Conservation (phyloP, 2,797 vertebrate genomes). For the Bovichtus diacanthus region DNA sequence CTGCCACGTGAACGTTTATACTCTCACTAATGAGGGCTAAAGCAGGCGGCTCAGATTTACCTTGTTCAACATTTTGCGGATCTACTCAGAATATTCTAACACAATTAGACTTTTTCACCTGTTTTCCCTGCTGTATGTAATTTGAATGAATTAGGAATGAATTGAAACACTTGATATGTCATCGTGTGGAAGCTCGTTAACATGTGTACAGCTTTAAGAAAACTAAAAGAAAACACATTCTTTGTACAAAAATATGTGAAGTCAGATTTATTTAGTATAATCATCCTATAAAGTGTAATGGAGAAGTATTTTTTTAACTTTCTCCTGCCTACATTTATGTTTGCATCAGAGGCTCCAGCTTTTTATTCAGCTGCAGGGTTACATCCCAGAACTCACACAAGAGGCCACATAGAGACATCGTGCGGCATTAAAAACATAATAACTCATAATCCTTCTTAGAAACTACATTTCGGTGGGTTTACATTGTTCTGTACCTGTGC, state of each 20-base stretch:
- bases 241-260: not conserved
- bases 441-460: not conserved
- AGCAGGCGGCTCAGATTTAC: not conserved
- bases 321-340: not conserved
- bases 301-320: too few relatives aligned
- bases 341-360: not conserved
- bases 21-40: constrained; percentile 2
- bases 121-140: not conserved
- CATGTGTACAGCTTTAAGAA: not conserved
- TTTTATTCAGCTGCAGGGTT: constrained; percentile 11
- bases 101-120: not conserved
- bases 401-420: not conserved
- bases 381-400: not conserved
- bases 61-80: not conserved
- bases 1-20: not conserved
- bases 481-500: too few relatives aligned
- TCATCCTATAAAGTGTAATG: not conserved
- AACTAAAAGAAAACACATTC: not conserved
- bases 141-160: not conserved
- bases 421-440: not conserved
- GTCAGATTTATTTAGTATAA: not conserved
- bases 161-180: not conserved
- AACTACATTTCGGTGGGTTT: not conserved
- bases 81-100: not conserved
- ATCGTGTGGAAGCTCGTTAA: not conserved